Percentiles rank a stretch among this genome's conserved stretches.
These are phyloP conservation scores for Syritta pipiens DNA, from an alignment of 2,888 invertebrate genomes.

Conservation along the genomic window DNA sequence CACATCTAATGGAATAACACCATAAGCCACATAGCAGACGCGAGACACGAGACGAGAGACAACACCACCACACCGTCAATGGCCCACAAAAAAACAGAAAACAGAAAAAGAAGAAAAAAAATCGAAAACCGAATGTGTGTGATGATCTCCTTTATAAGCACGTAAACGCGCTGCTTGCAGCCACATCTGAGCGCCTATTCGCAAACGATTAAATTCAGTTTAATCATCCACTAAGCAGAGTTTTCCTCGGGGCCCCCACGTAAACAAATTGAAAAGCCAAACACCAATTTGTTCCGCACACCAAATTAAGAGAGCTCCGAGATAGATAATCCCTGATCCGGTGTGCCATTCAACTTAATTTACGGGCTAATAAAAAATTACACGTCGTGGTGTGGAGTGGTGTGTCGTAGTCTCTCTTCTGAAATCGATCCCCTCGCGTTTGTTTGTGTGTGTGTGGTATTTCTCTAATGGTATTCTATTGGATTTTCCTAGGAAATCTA, in stretches of 20 bases:
- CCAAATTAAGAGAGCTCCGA: conserved; percentile 52
- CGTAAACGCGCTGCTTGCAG: conserved; percentile 1
- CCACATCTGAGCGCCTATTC: conserved; percentile 77
- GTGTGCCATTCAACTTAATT: conserved; percentile 32
- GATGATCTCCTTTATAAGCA: not conserved
- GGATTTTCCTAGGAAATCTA: conserved; percentile 77
- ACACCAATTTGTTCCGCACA: conserved; percentile 24
- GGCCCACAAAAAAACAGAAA: too few relatives aligned
- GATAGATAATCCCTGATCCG: conserved; percentile 55
- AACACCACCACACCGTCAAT: too few relatives aligned
- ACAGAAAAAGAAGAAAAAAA: not conserved
- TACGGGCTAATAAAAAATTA: conserved; percentile 33
- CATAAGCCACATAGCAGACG: too few relatives aligned
- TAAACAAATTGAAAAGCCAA: conserved; percentile 43
- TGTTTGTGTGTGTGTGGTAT: not conserved
- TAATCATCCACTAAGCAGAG: conserved; percentile 79
- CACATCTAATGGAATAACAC: too few relatives aligned
- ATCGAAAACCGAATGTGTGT: not conserved
- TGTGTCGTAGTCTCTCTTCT: not conserved
- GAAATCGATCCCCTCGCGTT: not conserved
- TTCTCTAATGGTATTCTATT: conserved; percentile 74
- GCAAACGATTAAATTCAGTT: conserved; percentile 80
- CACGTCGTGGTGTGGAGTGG: too few relatives aligned
- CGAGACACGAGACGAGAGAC: too few relatives aligned
- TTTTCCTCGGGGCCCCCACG: conserved; percentile 13